A percentile compares a stretch with the other conserved stretches of the same genome.
Conservation (phyloP, 2,888 invertebrate species). For the Megastigmus dorsalis region DNA sequence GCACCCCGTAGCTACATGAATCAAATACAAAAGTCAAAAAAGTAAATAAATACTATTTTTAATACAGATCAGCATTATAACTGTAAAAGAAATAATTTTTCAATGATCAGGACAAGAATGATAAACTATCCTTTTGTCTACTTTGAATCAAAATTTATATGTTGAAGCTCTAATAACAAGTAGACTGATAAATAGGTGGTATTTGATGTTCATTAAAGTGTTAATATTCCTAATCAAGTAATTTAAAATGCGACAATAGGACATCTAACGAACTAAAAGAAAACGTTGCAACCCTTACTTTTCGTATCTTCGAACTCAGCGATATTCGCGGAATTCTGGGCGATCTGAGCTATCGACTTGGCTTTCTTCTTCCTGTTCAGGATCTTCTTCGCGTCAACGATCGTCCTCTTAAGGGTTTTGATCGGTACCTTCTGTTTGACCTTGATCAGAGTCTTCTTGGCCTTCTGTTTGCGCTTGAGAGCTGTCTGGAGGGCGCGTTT, state of each 20-base stretch:
- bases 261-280: background rate
- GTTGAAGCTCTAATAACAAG: too few species aligned
- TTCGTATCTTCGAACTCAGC: constrained; percentile 43
- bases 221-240: background rate
- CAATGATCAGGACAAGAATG: too few species aligned
- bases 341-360: constrained; percentile 12
- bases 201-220: too few species aligned
- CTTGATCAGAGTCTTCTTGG: constrained; percentile 67
- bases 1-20: too few species aligned
- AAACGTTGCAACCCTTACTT: constrained; percentile 30
- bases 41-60: too few species aligned
- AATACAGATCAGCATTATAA: too few species aligned
- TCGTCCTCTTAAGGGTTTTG: constrained; percentile 64
- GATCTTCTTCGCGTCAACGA: constrained; percentile 45
- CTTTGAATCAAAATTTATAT: too few species aligned
- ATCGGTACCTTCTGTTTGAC: constrained; percentile 70
- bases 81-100: too few species aligned
- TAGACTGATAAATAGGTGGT: too few species aligned
- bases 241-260: background rate
- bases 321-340: constrained; percentile 26
- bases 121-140: too few species aligned
- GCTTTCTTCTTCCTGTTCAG: constrained; percentile 40
- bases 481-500: constrained; percentile 68
- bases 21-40: too few species aligned
- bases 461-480: constrained; percentile 69